phyloP scores from a whole-genome alignment of 2,797 vertebrate genomes.

The Chiloscyllium punctatum region DNA sequence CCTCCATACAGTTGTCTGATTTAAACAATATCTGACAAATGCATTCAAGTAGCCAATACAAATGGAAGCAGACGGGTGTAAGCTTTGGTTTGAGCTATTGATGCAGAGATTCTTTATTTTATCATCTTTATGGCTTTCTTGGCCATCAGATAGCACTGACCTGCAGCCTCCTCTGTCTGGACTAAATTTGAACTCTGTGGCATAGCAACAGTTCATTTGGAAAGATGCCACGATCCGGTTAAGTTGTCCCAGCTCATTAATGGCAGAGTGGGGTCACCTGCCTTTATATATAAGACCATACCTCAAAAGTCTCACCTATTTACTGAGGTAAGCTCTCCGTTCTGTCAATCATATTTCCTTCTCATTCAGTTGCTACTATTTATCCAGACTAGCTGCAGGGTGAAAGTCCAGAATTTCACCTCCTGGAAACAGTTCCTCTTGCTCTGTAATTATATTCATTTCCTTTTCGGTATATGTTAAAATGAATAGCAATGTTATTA shows the following conservation, averaged over 20 bases:
- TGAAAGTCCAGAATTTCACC: background rate
- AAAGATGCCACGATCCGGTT: background rate
- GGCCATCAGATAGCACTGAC: background rate
- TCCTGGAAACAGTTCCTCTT: slow-evolving; percentile 2
- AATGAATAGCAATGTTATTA: background rate
- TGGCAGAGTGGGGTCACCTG: background rate
- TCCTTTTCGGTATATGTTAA: background rate
- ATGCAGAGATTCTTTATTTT: background rate
- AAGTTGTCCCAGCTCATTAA: background rate
- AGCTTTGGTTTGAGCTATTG: background rate
- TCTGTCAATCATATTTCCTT: slow-evolving; percentile 6
- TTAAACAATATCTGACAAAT: background rate
- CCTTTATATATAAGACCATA: background rate
- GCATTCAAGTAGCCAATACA: background rate
- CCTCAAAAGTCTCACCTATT: background rate
- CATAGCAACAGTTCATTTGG: background rate
- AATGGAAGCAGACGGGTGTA: background rate
- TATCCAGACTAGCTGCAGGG: background rate
- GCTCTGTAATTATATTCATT: background rate
- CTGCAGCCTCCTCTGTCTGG: background rate
- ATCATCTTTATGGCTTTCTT: background rate
- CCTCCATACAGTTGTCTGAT: background rate
- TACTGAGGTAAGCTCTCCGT: background rate
- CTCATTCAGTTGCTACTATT: background rate
- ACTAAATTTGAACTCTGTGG: background rate